Base-by-base conservation (phyloP, 2,113 vertebrate species). In the Rana temporaria region DNA sequence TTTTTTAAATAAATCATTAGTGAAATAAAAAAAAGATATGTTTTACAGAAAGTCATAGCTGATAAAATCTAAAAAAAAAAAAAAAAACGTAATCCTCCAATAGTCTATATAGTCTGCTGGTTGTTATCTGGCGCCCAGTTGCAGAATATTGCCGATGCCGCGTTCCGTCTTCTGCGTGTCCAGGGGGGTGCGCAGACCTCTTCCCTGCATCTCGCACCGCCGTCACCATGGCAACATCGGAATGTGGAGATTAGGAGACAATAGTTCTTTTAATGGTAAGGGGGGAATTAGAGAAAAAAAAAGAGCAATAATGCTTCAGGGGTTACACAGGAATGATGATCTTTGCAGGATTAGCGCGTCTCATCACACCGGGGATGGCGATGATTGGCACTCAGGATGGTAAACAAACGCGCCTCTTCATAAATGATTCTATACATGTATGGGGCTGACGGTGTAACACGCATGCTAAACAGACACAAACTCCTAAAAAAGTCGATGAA, bases 191-290 rank as follows among this genome's bases (percentile, higher is more conserved):
- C 17, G 12, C 26, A 0, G 19, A 22, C 56, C 18, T 17, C 77
- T 66, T 30, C 77, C 60, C 64, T 64, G 22, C 4, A n/a, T 20
- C 56, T 42, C 20, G 62, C 12, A 30, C 65, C 32, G 65, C 66
- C 9, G 66, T 80, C 69, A 66, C 53, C 66, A 80, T 80, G 66
- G 78, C 42, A 80, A 80, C 78, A 68, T 26, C 53, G 34, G 65
- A 79, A 48, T 24, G 30, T 34, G 17, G 34, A 70, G 66, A 80
- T 80, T 59, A 80, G 59, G 24, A 80, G 32, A 70, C 77, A 67
- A 68, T 30, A 70, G 57, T 60, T 69, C 3, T 30, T 79, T 70
- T 70, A 22, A 20, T 52, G 12, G 53, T 57, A 57, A 18, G 42
- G 70, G 59, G 59, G 66, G 78, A 59, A 70, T 80, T 79, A 6